Base-by-base conservation (phyloP, 2,888 invertebrate species). In the Pseudeuparius sepicola region DNA sequence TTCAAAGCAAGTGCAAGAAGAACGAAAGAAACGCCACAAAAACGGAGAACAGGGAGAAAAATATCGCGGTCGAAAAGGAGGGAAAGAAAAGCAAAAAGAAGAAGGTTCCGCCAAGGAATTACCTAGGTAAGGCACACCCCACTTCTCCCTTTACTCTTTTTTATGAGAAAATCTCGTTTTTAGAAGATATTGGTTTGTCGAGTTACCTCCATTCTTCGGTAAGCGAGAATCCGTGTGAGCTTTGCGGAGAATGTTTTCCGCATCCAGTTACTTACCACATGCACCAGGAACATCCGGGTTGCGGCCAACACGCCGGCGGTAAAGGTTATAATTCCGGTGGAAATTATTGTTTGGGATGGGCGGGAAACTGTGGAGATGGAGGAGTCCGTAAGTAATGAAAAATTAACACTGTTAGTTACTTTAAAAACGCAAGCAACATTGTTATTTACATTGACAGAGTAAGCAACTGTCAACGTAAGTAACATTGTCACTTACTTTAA, bases 321-420 rank as follows among this genome's bases (percentile, higher is more conserved):
- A 83, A 84, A 57, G 96, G 94, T 1, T 96, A 92, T 66, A 93
- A 93, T 62, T 87, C 88, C 39, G 76, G 79, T 15, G 94, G 94
- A 2, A 77, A 75, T 48, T 93, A 85, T 61, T 84, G 84, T 52
- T 77, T 81, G 24, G 88, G 87, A 2, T 88, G 87, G 87, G 82
- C 84, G 1, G 89, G 88, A 3, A 80, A 81, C 53, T 89, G 89
- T 55, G 89, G 89, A 24, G 85, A 87, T 52, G 86, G 86, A 2
- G 86, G 87, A 14, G 71, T 80, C 17, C 81, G 80, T 44, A 66
- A 68, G 57, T 54, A 30, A n/a, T n/a, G n/a, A n/a, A n/a, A n/a
- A n/a, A n/a, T n/a, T n/a, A n/a, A n/a, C n/a, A n/a, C n/a, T n/a
- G n/a, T n/a, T n/a, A n/a, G n/a, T n/a, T n/a, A n/a, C n/a, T n/a